A percentile compares a stretch with the other conserved stretches of the same genome.
Evolutionary conservation across 2,797 vertebrate species (phyloP).

Genomic region (Parauchenoglanis ngamensis): DNA sequence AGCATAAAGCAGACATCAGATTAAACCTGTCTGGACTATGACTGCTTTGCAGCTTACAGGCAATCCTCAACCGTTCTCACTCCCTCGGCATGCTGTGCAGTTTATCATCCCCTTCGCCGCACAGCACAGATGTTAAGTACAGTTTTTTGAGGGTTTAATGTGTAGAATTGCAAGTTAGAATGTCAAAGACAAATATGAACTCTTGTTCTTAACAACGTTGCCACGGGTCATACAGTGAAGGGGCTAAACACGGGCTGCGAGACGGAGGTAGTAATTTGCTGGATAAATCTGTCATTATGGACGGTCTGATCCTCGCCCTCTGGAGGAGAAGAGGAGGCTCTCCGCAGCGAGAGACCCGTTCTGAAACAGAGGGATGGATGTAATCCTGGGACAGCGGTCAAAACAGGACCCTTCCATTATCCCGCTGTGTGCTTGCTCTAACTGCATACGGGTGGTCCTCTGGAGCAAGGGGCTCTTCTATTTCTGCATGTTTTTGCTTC

Average conservation of each 20-base stretch:
- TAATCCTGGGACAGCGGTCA: conserved; percentile 52
- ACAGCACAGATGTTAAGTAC: conserved; percentile 5
- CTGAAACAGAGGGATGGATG: conserved; percentile 29
- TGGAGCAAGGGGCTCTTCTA: conserved; percentile 38
- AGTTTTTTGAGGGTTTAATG: conserved; percentile 31
- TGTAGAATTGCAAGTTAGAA: conserved; percentile 39
- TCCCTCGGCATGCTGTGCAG: conserved; percentile 16
- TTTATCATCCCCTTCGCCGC: conserved; percentile 17
- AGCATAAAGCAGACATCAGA: conserved; percentile 34
- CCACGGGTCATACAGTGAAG: conserved; percentile 50
- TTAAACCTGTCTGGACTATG: conserved; percentile 42
- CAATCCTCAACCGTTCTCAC: conserved; percentile 7
- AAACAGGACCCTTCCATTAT: conserved; percentile 44
- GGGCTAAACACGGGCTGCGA: conserved; percentile 63
- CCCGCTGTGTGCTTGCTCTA: conserved; percentile 29
- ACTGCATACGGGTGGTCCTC: conserved; percentile 53
- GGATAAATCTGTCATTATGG: conserved; percentile 76
- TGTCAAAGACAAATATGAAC: conserved; percentile 34
- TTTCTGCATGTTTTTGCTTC: conserved; percentile 40
- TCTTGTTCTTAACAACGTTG: conserved; percentile 30
- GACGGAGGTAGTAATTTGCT: conserved; percentile 73
- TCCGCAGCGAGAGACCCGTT: conserved; percentile 25
- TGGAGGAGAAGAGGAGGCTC: conserved; percentile 44
- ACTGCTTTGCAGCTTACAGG: conserved; percentile 19
- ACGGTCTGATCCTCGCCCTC: conserved; percentile 60